phyloP scores from a whole-genome alignment of 2,797 vertebrate genomes.

The Pangasius sanitwongsei region DNA sequence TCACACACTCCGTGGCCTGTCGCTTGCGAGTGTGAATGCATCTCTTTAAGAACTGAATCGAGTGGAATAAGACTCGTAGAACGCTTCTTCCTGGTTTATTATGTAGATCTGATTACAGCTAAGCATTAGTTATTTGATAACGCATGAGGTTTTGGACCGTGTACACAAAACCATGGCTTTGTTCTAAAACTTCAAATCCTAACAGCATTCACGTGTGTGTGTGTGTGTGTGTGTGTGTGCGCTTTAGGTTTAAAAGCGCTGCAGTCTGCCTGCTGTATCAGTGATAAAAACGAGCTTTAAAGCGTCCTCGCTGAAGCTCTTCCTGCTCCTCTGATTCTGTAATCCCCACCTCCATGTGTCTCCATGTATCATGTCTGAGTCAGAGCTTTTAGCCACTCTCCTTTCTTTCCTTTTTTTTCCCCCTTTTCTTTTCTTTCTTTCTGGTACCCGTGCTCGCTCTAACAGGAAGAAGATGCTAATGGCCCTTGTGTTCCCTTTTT shows the following conservation, averaged over 20 bases:
- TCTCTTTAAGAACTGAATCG: neutral
- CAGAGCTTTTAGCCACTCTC: slow-evolving; percentile 6
- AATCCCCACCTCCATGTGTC: slow-evolving; percentile 38
- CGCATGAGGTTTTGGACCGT: neutral
- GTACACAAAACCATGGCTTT: neutral
- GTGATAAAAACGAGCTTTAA: slow-evolving; percentile 1
- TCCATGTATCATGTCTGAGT: slow-evolving; percentile 29
- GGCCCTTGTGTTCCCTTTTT: slow-evolving; percentile 5
- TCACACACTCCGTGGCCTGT: neutral
- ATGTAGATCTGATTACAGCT: neutral
- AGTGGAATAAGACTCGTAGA: neutral
- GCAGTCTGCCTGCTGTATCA: neutral
- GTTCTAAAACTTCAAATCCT: neutral
- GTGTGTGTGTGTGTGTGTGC: slow-evolving; percentile 8
- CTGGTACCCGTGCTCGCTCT: neutral
- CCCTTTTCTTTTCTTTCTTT: slow-evolving; percentile 1
- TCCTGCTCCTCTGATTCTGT: slow-evolving; percentile 8
- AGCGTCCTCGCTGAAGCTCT: neutral
- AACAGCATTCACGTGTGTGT: neutral
- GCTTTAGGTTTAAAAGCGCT: neutral
- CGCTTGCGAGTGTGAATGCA: neutral
- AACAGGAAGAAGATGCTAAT: slow-evolving; percentile 30
- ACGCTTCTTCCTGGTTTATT: neutral
- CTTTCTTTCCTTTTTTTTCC: slow-evolving; percentile 8
- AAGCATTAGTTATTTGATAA: neutral